Conservation (phyloP, 2,888 invertebrate species). For the Melanchra persicariae region DNA sequence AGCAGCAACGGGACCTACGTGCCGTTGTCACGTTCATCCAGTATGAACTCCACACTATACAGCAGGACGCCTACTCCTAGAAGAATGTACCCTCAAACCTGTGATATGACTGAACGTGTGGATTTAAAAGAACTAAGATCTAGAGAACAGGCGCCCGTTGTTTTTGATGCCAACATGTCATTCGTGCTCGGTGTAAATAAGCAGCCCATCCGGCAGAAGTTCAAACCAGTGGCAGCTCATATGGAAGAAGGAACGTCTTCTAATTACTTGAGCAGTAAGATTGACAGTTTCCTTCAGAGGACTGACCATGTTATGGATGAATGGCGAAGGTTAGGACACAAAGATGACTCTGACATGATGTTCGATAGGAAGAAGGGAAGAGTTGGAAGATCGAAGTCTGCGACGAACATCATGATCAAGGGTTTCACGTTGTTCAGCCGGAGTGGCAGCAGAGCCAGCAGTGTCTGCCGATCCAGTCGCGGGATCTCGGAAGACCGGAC, state of each 20-base stretch:
- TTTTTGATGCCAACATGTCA: conserved; percentile 95
- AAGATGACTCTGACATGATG: conserved; percentile 87
- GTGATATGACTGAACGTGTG: conserved; percentile 84
- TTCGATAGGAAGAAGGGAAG: conserved; percentile 81
- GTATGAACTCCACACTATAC: conserved; percentile 82
- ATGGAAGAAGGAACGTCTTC: conserved; percentile 95
- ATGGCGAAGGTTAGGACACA: conserved; percentile 94
- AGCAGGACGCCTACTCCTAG: conserved; percentile 91
- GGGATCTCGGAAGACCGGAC: conserved; percentile 92
- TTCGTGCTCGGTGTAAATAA: conserved; percentile 94
- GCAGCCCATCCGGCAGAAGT: conserved; percentile 92
- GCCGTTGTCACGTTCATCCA: conserved; percentile 85
- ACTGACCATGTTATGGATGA: conserved; percentile 97
- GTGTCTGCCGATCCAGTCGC: conserved; percentile 87
- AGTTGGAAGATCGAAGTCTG: conserved; percentile 93
- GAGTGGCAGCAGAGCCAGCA: conserved; percentile 90
- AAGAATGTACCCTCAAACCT: conserved; percentile 93
- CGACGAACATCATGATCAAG: conserved; percentile 95
- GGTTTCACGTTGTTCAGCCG: conserved; percentile 93
- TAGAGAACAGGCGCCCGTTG: conserved; percentile 94
- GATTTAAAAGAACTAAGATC: conserved; percentile 91
- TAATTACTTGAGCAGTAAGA: conserved; percentile 93
- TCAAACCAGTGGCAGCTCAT: conserved; percentile 94
- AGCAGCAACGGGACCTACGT: conserved; percentile 86
- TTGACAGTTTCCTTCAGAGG: conserved; percentile 94